Evolutionary conservation across 37 sponge, comb jelly and placozoan genomes (phyloP).

Genomic region (Aphrocallistes beatrix): DNA sequence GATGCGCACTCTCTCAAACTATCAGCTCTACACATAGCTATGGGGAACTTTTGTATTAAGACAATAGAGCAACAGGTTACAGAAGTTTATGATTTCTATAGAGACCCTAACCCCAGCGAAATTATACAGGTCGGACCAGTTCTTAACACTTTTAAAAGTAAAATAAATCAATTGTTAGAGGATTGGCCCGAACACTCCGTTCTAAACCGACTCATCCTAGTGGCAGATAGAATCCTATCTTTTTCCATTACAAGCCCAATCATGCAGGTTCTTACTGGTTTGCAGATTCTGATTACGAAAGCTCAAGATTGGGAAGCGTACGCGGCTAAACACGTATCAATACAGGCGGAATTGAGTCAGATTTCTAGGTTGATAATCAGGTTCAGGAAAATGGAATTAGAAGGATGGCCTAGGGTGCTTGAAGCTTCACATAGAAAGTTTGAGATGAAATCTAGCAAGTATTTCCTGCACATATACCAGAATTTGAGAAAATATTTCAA

Average conservation of each 20-base stretch:
- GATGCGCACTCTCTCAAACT: neutral
- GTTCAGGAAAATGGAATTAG: slow-evolving; percentile 73
- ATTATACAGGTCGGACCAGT: neutral
- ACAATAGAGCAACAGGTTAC: neutral
- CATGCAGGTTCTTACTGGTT: slow-evolving; percentile 71
- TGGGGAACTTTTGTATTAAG: neutral
- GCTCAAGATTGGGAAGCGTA: slow-evolving; percentile 88
- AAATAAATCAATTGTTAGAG: slow-evolving; percentile 21
- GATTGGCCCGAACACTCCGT: slow-evolving; percentile 87
- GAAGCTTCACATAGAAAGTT: neutral
- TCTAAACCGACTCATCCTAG: slow-evolving; percentile 43
- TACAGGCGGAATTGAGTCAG: slow-evolving; percentile 28
- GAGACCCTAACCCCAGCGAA: neutral
- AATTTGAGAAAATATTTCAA: neutral
- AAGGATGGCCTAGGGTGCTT: slow-evolving; percentile 21
- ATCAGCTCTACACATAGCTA: neutral
- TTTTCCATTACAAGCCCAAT: slow-evolving; percentile 39
- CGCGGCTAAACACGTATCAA: slow-evolving; percentile 49
- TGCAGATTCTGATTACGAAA: slow-evolving; percentile 61
- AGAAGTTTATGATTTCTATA: slow-evolving; percentile 4
- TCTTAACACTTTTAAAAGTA: neutral
- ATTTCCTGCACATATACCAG: slow-evolving; percentile 2
- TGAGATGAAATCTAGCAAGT: slow-evolving; percentile 4
- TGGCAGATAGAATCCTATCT: slow-evolving; percentile 33
- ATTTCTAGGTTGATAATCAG: slow-evolving; percentile 50